Evolutionary conservation across 2,888 invertebrate species (phyloP).

Genomic region (Tinea trinotella): DNA sequence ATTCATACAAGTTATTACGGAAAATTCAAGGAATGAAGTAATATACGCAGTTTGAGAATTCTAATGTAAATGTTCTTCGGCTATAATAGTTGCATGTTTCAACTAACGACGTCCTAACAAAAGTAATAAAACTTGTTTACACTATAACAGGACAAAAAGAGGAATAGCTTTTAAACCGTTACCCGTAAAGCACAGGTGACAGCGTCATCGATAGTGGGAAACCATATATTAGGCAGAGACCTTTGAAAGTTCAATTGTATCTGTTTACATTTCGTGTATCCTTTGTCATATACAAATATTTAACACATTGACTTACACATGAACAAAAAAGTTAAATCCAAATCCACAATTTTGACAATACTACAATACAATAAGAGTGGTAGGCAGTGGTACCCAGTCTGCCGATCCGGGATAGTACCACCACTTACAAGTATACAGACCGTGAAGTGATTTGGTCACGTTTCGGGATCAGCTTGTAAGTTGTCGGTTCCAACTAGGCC

Average conservation of each 20-base stretch:
- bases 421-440: too few relatives aligned
- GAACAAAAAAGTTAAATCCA: too few relatives aligned
- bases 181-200: slow-evolving; percentile 17
- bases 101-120: slow-evolving; percentile 18
- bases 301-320: too few relatives aligned
- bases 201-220: slow-evolving; percentile 15
- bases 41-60: slow-evolving; percentile 17
- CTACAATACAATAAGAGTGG: too few relatives aligned
- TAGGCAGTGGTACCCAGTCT: too few relatives aligned
- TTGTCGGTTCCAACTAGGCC: too few relatives aligned
- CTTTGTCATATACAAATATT: background rate
- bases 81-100: slow-evolving; percentile 10
- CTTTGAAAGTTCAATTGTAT: slow-evolving; percentile 6
- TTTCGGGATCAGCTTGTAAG: too few relatives aligned
- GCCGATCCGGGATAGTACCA: too few relatives aligned
- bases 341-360: too few relatives aligned
- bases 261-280: slow-evolving; percentile 5
- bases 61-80: slow-evolving; percentile 12
- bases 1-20: slow-evolving; percentile 13
- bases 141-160: slow-evolving; percentile 19
- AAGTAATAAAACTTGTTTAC: slow-evolving; percentile 19
- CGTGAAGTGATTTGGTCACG: too few relatives aligned
- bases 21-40: slow-evolving; percentile 11
- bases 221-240: slow-evolving; percentile 17
- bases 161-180: slow-evolving; percentile 17